Evolutionary conservation across 1,140 invertebrate genomes (phyloP).

Genomic region (Paramacrobiotus metropolitanus): DNA sequence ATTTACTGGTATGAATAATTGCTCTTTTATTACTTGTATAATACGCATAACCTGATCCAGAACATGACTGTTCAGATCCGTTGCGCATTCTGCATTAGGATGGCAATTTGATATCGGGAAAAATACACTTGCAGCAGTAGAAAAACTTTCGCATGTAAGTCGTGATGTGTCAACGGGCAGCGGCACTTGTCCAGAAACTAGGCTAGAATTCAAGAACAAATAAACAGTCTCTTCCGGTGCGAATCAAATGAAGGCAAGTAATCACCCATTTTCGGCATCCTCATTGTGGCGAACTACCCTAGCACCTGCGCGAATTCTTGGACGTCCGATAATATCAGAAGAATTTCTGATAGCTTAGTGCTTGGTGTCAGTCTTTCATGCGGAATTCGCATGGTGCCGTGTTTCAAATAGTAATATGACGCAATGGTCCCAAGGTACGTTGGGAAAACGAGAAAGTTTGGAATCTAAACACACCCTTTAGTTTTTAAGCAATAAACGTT

Average conservation of each 20-base stretch:
- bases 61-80: constrained; percentile 87
- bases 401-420: constrained; percentile 89
- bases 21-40: constrained; percentile 40
- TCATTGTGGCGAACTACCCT: constrained; percentile 95
- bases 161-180: constrained; percentile 49
- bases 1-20: constrained; percentile 43
- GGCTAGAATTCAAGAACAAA: constrained; percentile 29
- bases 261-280: constrained; percentile 67
- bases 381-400: constrained; percentile 69
- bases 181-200: constrained; percentile 51
- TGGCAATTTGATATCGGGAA: constrained; percentile 31
- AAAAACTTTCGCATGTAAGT: constrained; percentile 76
- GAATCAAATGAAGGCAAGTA: constrained; percentile 5
- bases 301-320: constrained; percentile 82
- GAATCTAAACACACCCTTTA: constrained; percentile 32
- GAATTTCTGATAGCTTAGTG: constrained; percentile 42
- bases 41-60: constrained; percentile 85
- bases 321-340: constrained; percentile 54
- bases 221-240: background rate
- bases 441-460: background rate
- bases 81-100: constrained; percentile 84
- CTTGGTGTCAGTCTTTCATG: constrained; percentile 36
- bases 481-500: background rate
- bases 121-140: constrained; percentile 84
- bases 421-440: constrained; percentile 74